A percentile compares a stretch with the other conserved stretches of the same genome.
phyloP scores from a whole-genome alignment of 2,797 vertebrate species.

The Dendrocincla tyrannina region DNA sequence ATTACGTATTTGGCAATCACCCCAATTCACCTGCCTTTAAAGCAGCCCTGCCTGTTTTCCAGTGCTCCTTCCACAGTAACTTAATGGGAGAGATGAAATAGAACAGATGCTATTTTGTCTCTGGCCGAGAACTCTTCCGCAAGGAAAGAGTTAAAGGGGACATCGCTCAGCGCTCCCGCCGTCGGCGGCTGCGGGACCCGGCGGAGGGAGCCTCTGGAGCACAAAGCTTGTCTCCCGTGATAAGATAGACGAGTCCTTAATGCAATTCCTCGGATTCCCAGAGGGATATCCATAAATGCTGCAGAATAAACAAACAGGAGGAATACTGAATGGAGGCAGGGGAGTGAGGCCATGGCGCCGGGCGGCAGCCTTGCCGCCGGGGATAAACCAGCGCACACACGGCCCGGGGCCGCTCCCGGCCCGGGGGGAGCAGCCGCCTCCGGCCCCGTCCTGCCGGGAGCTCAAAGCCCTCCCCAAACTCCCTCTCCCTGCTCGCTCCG shows the following conservation, averaged over 20 bases:
- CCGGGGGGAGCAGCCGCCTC: neutral
- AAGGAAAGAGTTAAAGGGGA: neutral
- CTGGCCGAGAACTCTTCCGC: neutral
- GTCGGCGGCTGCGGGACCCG: neutral
- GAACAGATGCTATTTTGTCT: neutral
- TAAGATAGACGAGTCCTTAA: neutral
- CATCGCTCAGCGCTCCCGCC: neutral
- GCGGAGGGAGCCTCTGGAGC: neutral
- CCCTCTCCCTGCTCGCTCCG: neutral
- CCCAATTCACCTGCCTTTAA: neutral
- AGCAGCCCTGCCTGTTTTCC: neutral
- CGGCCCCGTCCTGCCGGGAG: too few species aligned
- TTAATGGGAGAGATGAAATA: neutral
- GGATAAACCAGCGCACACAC: neutral
- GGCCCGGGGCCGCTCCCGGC: neutral
- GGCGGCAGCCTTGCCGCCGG: neutral
- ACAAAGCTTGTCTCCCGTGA: neutral
- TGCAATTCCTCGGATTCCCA: neutral
- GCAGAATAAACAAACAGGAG: neutral
- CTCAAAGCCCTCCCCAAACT: neutral
- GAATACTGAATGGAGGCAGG: neutral
- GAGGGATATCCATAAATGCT: neutral
- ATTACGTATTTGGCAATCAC: neutral
- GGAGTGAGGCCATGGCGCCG: neutral
- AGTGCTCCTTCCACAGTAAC: fast-evolving